Evolutionary conservation across 2,113 vertebrate genomes (phyloP).

Genomic region (Aldabrachelys gigantea): DNA sequence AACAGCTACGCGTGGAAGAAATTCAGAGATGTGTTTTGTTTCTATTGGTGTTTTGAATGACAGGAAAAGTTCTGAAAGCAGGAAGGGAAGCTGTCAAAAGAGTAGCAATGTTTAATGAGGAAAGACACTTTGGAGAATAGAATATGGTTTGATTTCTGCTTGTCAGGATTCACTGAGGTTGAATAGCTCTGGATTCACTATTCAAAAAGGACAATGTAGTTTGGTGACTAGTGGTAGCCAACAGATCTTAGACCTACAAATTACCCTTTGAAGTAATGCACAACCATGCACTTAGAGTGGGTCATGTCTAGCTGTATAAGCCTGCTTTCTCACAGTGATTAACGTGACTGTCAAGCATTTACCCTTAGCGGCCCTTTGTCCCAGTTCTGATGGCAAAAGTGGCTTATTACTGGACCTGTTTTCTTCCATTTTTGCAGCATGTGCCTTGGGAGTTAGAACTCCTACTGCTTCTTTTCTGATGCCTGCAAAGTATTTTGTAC

Average conservation of each 20-base stretch:
- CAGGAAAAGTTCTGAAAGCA: conserved; percentile 49
- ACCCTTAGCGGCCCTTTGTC: neutral
- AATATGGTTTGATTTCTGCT: conserved; percentile 68
- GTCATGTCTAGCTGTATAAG: conserved; percentile 9
- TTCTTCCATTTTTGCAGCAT: conserved; percentile 21
- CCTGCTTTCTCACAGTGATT: neutral
- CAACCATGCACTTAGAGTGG: conserved; percentile 49
- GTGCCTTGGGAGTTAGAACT: neutral
- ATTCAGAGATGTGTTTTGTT: conserved; percentile 34
- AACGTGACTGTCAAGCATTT: conserved; percentile 47
- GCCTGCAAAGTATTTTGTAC: neutral
- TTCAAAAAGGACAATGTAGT: conserved; percentile 38
- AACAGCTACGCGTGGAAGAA: neutral
- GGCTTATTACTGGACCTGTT: neutral
- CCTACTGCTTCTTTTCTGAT: neutral
- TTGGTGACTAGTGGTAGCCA: conserved; percentile 49
- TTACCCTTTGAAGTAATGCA: neutral
- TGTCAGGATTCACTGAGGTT: conserved; percentile 60
- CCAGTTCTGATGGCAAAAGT: conserved; percentile 19
- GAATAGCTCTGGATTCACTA: conserved; percentile 33
- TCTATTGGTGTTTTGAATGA: conserved; percentile 2
- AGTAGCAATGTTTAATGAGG: conserved; percentile 42
- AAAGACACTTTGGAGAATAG: conserved; percentile 62
- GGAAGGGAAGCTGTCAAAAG: conserved; percentile 54
- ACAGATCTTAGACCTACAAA: conserved; percentile 27